Percentiles rank a stretch among this genome's conserved stretches.
These are phyloP conservation scores for Troides oblongomaculatus DNA, from an alignment of 2,888 invertebrate genomes.

Conservation along the genomic window DNA sequence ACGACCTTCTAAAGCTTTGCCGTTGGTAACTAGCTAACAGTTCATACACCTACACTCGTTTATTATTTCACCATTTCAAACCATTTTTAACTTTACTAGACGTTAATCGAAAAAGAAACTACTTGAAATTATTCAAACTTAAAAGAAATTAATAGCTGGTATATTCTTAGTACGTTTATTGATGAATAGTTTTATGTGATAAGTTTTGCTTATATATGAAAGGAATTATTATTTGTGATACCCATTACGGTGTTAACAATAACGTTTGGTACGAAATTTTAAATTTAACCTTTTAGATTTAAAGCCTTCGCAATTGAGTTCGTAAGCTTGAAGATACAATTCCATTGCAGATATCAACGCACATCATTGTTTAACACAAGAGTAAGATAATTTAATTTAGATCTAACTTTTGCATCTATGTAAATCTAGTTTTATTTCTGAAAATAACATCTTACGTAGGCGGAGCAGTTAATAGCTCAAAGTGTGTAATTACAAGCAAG, in stretches of 20 bases:
- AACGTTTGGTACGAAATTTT: no score
- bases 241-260: no score
- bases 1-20: slow-evolving; percentile 40
- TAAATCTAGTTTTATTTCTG: background rate
- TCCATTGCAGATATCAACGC: background rate
- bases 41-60: slow-evolving; percentile 37
- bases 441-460: slow-evolving; percentile 21
- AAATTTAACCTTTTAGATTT: no score
- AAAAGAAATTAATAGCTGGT: background rate
- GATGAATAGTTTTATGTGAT: no score
- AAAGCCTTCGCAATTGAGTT: background rate
- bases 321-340: background rate
- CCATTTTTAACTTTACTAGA: background rate
- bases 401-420: background rate
- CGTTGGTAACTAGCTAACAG: slow-evolving; percentile 36
- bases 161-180: no score
- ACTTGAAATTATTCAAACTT: background rate
- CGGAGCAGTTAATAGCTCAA: slow-evolving; percentile 6
- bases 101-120: background rate
- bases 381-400: background rate
- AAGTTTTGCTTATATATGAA: no score
- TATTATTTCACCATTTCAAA: background rate
- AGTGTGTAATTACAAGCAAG: slow-evolving; percentile 27
- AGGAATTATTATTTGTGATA: no score
- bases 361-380: background rate